Conservation (phyloP, 1,140 invertebrate species). For the Drosophila pectinifera region DNA sequence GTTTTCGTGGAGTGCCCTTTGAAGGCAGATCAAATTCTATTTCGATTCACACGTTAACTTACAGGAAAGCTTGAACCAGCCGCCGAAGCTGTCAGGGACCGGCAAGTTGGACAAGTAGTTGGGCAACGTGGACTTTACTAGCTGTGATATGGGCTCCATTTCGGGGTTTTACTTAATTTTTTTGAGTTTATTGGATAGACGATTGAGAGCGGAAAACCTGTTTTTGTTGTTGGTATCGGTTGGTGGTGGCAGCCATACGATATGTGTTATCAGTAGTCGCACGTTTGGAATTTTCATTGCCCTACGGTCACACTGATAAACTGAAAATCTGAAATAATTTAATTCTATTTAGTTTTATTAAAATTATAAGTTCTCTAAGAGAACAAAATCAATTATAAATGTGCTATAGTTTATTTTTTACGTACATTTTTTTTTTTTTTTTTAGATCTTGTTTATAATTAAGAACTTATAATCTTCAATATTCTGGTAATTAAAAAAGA, state of each 20-base stretch:
- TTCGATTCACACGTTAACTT: conserved; percentile 60
- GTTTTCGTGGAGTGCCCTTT: conserved; percentile 28
- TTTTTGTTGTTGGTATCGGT: conserved; percentile 49
- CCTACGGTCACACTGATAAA: background rate
- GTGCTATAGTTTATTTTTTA: too few species aligned
- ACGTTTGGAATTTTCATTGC: too few species aligned
- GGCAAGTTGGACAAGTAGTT: conserved; percentile 92
- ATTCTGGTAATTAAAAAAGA: too few species aligned
- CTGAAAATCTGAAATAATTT: background rate
- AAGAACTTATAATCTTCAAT: too few species aligned
- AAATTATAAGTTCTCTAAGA: too few species aligned
- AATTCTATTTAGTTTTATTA: background rate
- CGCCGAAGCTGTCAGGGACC: conserved; percentile 90
- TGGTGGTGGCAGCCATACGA: conserved; percentile 1
- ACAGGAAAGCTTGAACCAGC: conserved; percentile 93
- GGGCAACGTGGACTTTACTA: conserved; percentile 91
- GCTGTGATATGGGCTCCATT: conserved; percentile 89
- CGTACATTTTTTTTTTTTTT: too few species aligned
- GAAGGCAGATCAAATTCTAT: conserved; percentile 36
- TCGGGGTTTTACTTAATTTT: conserved; percentile 53
- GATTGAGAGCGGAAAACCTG: conserved; percentile 20
- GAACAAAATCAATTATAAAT: too few species aligned
- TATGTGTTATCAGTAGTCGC: background rate
- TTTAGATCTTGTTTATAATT: too few species aligned
- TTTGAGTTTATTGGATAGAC: conserved; percentile 5